Base-by-base conservation (phyloP, 2,113 vertebrate species). In the Pelvicachromis taeniatus region DNA sequence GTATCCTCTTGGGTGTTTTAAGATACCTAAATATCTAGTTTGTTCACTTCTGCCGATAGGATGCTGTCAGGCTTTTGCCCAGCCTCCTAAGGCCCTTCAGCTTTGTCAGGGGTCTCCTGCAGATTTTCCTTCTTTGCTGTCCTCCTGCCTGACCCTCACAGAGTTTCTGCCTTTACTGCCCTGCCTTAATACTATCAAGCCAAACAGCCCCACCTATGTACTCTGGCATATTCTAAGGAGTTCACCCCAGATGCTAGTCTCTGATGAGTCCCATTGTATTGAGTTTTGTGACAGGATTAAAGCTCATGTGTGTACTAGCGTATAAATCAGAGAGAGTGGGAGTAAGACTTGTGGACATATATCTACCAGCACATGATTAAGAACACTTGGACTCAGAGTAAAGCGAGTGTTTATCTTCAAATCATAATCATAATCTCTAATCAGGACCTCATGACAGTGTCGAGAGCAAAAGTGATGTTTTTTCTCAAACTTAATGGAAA, bases 391-490 rank as follows among this genome's bases (percentile, higher is more conserved):
- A 52, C 17, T 82, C 16, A 53, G 48, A 83, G 29, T 54, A 11
- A 4, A 54, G 73, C 2, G 1, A 58, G 73, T 87, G 82, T 87
- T 92, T 87, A 55, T 52, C 82, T 80, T 91, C 58, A 91, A 88
- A 87, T 86, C 77, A 59, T 19, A 65, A 80, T 82, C 21, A 78
- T 26, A 78, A 83, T 86, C 55, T 87, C 8, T 45, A 83, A 89
- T 91, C 77, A 87, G 33, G 77, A 84, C 40, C 85, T 83, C 61
- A 87, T n/a, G 31, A 83, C 91, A 78, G 84, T 38, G 61, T 77
- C 63, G 6, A 56, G n/a, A 56, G 78, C 26, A 81, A 29, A 86
- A 86, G 63, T 77, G 4, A 86, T 88, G 87, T 78, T 91, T 87
- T 83, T 52, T 5, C 79, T 92, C 85, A 80, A 58, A 87, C 55